These are phyloP conservation scores for Acridotheres tristis DNA, from an alignment of 2,797 vertebrate species.

Conservation along the genomic window DNA sequence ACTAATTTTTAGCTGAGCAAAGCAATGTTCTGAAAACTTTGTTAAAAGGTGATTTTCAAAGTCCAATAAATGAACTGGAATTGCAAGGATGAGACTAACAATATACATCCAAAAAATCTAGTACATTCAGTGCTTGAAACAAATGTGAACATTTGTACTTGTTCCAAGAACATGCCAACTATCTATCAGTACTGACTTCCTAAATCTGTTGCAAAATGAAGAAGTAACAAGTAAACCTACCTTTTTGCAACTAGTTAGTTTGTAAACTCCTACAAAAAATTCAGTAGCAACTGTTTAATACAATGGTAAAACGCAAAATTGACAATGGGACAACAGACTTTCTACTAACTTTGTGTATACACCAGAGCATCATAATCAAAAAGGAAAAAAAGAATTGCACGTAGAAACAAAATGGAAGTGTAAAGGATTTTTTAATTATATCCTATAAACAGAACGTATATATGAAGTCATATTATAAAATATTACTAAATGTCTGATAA, in stretches of 20 bases:
- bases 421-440: not conserved
- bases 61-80: not conserved
- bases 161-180: conserved; percentile 8
- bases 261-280: not conserved
- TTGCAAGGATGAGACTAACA: not conserved
- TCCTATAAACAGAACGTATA: not conserved
- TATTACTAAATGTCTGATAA: not conserved
- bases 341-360: not conserved
- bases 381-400: not conserved
- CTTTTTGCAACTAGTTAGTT: not conserved
- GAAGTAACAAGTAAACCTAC: not conserved
- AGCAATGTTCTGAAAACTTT: conserved; percentile 20
- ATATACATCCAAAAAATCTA: not conserved
- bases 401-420: not conserved
- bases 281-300: not conserved
- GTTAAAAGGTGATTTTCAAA: conserved; percentile 46
- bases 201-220: not conserved
- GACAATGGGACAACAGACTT: not conserved
- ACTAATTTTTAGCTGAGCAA: conserved; percentile 38
- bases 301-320: not conserved
- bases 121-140: not conserved
- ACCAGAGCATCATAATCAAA: not conserved
- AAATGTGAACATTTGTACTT: not conserved
- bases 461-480: not conserved
- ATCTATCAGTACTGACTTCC: not conserved